phyloP scores from a whole-genome alignment of 2,797 vertebrate genomes.

The Astyanax mexicanus region DNA sequence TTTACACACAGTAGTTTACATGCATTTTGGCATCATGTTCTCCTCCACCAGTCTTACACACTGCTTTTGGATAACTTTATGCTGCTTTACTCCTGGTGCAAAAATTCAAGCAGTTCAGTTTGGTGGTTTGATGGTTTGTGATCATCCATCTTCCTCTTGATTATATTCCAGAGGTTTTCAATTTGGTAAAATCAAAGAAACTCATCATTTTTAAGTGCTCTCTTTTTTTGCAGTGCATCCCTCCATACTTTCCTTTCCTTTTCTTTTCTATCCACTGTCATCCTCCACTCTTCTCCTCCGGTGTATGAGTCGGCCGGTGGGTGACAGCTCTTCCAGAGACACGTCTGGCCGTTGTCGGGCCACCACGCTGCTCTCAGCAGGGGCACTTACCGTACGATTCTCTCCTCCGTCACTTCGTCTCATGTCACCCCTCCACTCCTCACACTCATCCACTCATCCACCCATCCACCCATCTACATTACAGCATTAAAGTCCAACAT shows the following conservation, averaged over 20 bases:
- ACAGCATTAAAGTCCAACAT: slow-evolving; percentile 65
- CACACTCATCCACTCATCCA: slow-evolving; percentile 64
- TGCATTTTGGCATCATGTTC: too few relatives aligned
- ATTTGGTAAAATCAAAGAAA: too few relatives aligned
- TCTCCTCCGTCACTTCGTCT: slow-evolving; percentile 67
- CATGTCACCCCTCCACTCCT: slow-evolving; percentile 58
- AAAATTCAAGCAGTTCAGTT: too few relatives aligned
- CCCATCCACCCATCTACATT: slow-evolving; percentile 64
- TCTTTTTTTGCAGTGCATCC: too few relatives aligned
- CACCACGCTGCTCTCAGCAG: slow-evolving; percentile 27
- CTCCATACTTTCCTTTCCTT: background rate
- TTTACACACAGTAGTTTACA: too few relatives aligned
- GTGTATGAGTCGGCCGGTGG: slow-evolving; percentile 1
- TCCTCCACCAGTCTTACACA: too few relatives aligned
- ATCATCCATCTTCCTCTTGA: too few relatives aligned
- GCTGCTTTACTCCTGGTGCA: too few relatives aligned
- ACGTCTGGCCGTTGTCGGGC: slow-evolving; percentile 23
- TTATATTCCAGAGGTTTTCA: too few relatives aligned
- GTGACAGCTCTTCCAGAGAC: slow-evolving; percentile 33
- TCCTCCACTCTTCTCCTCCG: background rate
- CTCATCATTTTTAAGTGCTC: too few relatives aligned
- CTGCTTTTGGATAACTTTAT: too few relatives aligned
- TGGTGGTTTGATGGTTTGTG: too few relatives aligned
- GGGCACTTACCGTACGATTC: slow-evolving; percentile 28
- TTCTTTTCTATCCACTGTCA: background rate